Evolutionary conservation across 2,888 invertebrate species (phyloP).

Genomic region (Cheilosia urbana): DNA sequence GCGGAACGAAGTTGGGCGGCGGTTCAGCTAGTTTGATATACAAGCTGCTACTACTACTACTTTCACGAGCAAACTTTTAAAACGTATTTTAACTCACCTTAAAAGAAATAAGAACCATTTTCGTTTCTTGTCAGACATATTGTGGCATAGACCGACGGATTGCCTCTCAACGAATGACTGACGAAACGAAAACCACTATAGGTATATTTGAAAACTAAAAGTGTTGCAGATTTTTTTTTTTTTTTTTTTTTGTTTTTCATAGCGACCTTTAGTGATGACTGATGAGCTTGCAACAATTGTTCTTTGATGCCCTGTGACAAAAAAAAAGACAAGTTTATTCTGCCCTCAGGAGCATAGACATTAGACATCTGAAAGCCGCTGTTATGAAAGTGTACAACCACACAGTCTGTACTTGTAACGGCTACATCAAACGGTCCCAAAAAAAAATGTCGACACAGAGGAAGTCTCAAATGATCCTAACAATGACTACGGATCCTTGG

Average conservation of each 20-base stretch:
- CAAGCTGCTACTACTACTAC: too few species aligned
- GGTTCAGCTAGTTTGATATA: too few species aligned
- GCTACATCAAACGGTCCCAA: neutral
- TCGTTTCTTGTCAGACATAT: too few species aligned
- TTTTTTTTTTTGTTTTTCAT: neutral
- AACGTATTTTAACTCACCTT: too few species aligned
- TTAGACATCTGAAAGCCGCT: conserved; percentile 19
- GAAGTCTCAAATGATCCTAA: conserved; percentile 8
- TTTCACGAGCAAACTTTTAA: too few species aligned
- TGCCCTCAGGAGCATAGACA: conserved; percentile 21
- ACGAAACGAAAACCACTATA: too few species aligned
- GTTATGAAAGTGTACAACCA: conserved; percentile 14
- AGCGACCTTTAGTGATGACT: conserved; percentile 37
- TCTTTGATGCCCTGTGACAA: neutral
- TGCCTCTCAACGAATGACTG: too few species aligned
- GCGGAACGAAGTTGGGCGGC: too few species aligned
- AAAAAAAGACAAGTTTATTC: conserved; percentile 13
- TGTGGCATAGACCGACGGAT: too few species aligned
- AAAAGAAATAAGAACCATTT: too few species aligned
- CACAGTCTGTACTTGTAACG: conserved; percentile 6
- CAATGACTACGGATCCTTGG: neutral
- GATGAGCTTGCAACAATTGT: conserved; percentile 43
- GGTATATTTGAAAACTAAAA: too few species aligned
- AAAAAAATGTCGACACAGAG: conserved; percentile 12
- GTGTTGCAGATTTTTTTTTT: neutral